phyloP scores from a whole-genome alignment of 2,797 vertebrate species.

The Onychomys leucogaster region DNA sequence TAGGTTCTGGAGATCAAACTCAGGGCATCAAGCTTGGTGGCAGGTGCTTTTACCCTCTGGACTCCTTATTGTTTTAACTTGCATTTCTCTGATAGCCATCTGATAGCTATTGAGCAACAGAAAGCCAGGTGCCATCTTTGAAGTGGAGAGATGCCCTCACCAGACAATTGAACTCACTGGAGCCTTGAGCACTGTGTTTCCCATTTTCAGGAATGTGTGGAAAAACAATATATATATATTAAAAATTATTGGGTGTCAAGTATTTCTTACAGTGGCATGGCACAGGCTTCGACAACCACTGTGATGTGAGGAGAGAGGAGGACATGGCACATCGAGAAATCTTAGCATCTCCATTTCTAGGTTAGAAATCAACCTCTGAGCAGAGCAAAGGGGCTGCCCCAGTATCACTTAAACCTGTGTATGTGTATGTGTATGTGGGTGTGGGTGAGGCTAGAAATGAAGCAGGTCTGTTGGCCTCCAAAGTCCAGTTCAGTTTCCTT shows the following conservation, averaged over 20 bases:
- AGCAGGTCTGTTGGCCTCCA: background rate
- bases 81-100: background rate
- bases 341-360: background rate
- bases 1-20: background rate
- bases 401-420: background rate
- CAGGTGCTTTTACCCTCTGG: background rate
- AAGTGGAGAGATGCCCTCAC: background rate
- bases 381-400: background rate
- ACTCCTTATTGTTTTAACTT: background rate
- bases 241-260: background rate
- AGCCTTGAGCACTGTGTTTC: background rate
- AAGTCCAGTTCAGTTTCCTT: background rate
- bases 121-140: background rate
- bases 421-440: background rate
- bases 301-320: background rate
- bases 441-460: background rate
- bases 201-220: background rate
- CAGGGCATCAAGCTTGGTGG: background rate
- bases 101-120: background rate
- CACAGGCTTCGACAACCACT: background rate
- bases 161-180: background rate
- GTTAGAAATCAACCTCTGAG: background rate
- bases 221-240: background rate
- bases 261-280: background rate
- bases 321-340: background rate